Conservation (phyloP, 2,888 invertebrate genomes). For the Elmis aenea region DNA sequence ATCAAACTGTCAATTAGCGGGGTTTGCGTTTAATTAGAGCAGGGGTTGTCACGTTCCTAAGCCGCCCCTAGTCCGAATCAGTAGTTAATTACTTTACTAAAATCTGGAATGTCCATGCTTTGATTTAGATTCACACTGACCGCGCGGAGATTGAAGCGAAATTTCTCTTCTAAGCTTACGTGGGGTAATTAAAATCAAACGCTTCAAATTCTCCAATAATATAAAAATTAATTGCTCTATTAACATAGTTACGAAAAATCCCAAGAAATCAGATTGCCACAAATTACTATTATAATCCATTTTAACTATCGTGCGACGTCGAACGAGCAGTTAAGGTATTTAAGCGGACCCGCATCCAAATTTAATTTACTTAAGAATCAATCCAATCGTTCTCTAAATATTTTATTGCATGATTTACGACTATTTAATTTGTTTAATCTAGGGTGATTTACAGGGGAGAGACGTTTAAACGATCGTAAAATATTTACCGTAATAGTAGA, state of each 20-base stretch:
- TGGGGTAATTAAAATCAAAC: too few relatives aligned
- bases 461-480: too few relatives aligned
- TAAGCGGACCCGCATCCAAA: slow-evolving; percentile 19
- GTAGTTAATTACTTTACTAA: slow-evolving; percentile 31
- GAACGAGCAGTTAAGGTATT: too few relatives aligned
- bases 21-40: slow-evolving; percentile 44
- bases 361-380: slow-evolving; percentile 20
- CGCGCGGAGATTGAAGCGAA: neutral
- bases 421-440: slow-evolving; percentile 18
- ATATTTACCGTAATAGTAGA: too few relatives aligned
- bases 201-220: too few relatives aligned
- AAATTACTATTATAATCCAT: too few relatives aligned
- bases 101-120: slow-evolving; percentile 26
- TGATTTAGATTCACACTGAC: slow-evolving; percentile 15
- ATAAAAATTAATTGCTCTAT: too few relatives aligned
- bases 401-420: slow-evolving; percentile 30
- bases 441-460: too few relatives aligned
- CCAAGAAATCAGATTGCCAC: too few relatives aligned
- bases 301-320: too few relatives aligned
- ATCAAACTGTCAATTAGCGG: slow-evolving; percentile 47
- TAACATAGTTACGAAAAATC: too few relatives aligned
- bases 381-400: slow-evolving; percentile 30
- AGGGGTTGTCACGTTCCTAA: slow-evolving; percentile 35
- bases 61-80: slow-evolving; percentile 30
- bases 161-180: too few relatives aligned